Evolutionary conservation across 1,140 invertebrate genomes (phyloP).

Genomic region (Saccostrea glomerata): DNA sequence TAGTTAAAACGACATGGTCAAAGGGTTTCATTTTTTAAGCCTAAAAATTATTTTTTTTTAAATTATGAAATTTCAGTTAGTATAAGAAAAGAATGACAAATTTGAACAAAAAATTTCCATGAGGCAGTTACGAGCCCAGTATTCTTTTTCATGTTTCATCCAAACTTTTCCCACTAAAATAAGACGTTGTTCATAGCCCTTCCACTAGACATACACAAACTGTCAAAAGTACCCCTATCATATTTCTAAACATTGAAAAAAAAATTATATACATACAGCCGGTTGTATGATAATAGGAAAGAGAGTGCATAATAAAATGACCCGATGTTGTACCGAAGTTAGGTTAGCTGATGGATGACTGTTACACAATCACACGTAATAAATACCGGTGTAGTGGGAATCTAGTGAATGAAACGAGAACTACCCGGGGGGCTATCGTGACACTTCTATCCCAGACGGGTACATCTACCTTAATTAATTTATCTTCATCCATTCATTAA

Average conservation of each 20-base stretch:
- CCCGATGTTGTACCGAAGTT: neutral
- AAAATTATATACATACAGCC: neutral
- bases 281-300: neutral
- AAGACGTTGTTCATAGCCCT: no score
- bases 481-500: neutral
- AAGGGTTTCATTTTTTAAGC: no score
- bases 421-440: neutral
- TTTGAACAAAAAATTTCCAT: no score
- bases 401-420: neutral
- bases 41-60: no score
- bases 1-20: no score
- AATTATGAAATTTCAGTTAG: no score
- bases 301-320: neutral
- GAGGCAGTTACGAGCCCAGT: no score
- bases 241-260: neutral
- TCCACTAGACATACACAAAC: no score
- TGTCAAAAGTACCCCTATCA: neutral
- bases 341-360: neutral
- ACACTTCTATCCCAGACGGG: neutral
- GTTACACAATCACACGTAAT: neutral
- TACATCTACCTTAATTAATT: neutral
- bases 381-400: neutral
- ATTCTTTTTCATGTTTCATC: no score
- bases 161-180: no score
- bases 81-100: no score